phyloP scores from a whole-genome alignment of 2,888 invertebrate species.

The Shargacucullia verbasci region DNA sequence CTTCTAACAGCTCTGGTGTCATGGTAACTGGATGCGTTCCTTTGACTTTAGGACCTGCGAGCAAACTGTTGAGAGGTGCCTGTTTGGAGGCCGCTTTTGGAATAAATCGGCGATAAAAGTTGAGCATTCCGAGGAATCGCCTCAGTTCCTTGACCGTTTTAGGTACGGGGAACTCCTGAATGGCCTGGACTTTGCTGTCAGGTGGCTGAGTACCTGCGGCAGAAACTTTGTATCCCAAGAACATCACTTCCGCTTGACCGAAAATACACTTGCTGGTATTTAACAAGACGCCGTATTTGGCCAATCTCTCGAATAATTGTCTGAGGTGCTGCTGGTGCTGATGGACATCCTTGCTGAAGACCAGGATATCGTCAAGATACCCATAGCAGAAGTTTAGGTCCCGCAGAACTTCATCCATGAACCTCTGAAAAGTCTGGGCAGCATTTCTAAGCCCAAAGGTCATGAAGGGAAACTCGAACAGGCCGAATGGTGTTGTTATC shows the following conservation, averaged over 20 bases:
- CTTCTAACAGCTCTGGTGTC: too few species aligned
- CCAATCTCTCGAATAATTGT: slow-evolving; percentile 43
- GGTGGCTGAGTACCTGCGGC: slow-evolving; percentile 5
- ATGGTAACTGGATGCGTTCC: too few species aligned
- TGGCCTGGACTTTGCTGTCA: not conserved
- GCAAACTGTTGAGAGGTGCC: slow-evolving; percentile 9
- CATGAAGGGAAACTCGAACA: too few species aligned
- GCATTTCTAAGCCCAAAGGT: slow-evolving; percentile 4
- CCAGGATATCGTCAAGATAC: slow-evolving; percentile 68
- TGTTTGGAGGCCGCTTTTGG: slow-evolving; percentile 5
- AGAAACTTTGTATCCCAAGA: slow-evolving; percentile 7
- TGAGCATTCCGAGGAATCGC: slow-evolving; percentile 11
- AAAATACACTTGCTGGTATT: slow-evolving; percentile 56
- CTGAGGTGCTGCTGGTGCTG: slow-evolving; percentile 49
- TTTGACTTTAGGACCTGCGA: too few species aligned
- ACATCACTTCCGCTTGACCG: slow-evolving; percentile 39
- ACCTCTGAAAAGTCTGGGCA: slow-evolving; percentile 44
- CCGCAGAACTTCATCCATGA: slow-evolving; percentile 61
- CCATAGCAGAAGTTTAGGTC: slow-evolving; percentile 49
- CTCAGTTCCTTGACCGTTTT: slow-evolving; percentile 14
- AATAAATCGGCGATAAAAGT: slow-evolving; percentile 13
- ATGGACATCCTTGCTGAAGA: slow-evolving; percentile 43
- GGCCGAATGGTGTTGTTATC: too few species aligned
- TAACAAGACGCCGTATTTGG: slow-evolving; percentile 46
- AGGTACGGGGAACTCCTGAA: slow-evolving; percentile 1